Percentiles rank a stretch among this genome's conserved stretches.
Evolutionary conservation across 1,140 invertebrate genomes (phyloP).

Genomic region (Drosophila bocqueti): DNA sequence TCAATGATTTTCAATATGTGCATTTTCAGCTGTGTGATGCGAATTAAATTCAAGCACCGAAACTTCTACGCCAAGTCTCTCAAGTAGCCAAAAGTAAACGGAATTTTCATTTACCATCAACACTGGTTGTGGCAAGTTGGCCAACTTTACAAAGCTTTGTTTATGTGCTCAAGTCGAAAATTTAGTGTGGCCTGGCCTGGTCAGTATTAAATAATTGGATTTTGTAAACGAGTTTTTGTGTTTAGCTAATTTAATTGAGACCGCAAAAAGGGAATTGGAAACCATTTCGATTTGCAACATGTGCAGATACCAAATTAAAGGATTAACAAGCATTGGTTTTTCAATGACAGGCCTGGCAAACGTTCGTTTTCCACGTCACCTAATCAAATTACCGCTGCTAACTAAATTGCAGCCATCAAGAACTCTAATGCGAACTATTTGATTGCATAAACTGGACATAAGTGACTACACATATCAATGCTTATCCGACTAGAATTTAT

Average conservation of each 20-base stretch:
- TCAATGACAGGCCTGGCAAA: neutral
- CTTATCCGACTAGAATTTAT: conserved; percentile 23
- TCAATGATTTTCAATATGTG: conserved; percentile 12
- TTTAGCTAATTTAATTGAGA: conserved; percentile 36
- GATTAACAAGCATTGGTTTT: conserved; percentile 20
- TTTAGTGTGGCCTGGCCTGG: conserved; percentile 20
- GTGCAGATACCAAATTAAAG: neutral
- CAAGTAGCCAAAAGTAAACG: conserved; percentile 49
- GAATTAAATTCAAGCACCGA: conserved; percentile 66
- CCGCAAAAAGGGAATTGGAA: conserved; percentile 15
- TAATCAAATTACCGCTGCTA: conserved; percentile 33
- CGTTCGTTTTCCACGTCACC: conserved; percentile 3
- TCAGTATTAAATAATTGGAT: conserved; percentile 34
- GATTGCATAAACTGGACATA: conserved; percentile 36
- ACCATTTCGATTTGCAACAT: conserved; percentile 4
- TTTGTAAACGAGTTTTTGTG: conserved; percentile 2
- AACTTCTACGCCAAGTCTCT: conserved; percentile 68
- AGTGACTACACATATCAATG: conserved; percentile 25
- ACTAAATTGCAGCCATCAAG: conserved; percentile 18
- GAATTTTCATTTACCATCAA: conserved; percentile 35
- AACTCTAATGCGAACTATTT: conserved; percentile 2
- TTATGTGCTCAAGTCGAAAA: conserved; percentile 25
- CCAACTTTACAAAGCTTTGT: conserved; percentile 38
- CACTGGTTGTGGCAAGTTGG: conserved; percentile 43
- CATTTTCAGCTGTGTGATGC: conserved; percentile 66